phyloP scores from a whole-genome alignment of 1,140 invertebrate species.

The Procambarus clarkii region DNA sequence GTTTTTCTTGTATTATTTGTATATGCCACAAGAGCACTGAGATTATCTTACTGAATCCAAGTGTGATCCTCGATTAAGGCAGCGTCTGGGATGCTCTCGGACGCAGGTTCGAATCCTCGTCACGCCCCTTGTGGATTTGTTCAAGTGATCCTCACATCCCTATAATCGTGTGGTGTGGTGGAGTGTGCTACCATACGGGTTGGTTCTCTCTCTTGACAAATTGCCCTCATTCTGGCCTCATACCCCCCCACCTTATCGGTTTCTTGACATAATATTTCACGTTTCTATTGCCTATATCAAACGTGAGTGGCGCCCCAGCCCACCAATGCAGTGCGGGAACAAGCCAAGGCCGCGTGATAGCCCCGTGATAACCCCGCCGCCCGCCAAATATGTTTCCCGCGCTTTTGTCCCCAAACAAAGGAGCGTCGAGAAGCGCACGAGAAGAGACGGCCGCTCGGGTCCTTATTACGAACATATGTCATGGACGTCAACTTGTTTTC shows the following conservation, averaged over 20 bases:
- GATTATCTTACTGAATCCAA: no score
- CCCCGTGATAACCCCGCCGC: constrained; percentile 52
- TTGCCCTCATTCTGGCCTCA: constrained; percentile 43
- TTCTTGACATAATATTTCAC: constrained; percentile 64
- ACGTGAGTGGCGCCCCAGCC: background rate
- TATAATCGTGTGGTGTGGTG: background rate
- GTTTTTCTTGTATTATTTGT: no score
- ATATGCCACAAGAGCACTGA: no score
- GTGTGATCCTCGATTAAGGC: no score
- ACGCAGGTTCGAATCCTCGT: no score
- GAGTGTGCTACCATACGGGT: constrained; percentile 2
- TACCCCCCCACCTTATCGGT: constrained; percentile 25
- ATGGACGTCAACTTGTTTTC: constrained; percentile 66
- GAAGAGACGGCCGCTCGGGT: constrained; percentile 35
- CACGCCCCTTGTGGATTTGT: no score
- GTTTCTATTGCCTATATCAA: constrained; percentile 55
- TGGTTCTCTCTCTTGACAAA: constrained; percentile 32
- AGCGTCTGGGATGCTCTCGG: no score
- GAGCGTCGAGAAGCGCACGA: constrained; percentile 48
- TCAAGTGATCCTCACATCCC: background rate
- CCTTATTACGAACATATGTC: constrained; percentile 66
- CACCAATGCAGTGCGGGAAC: constrained; percentile 45
- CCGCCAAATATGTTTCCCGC: constrained; percentile 66
- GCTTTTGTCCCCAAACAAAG: constrained; percentile 67
- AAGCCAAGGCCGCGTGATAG: constrained; percentile 25